These are phyloP conservation scores for Chrosomus eos DNA, from an alignment of 2,797 vertebrate species.

Conservation along the genomic window DNA sequence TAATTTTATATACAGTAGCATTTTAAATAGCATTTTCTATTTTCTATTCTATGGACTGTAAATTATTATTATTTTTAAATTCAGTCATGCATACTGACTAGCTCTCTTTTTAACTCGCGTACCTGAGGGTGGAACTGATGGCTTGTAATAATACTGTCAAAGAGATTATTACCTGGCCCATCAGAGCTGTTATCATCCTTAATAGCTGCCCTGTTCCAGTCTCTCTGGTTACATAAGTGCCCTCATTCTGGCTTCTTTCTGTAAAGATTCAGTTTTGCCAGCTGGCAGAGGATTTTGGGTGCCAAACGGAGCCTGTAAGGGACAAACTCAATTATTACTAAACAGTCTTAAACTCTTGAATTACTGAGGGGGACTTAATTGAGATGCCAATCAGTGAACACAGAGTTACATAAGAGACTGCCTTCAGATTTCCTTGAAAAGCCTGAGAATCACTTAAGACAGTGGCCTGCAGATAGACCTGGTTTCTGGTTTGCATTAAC, in stretches of 20 bases:
- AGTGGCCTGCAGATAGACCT: conserved; percentile 3
- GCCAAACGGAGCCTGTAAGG: not conserved
- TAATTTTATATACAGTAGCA: not conserved
- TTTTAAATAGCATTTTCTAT: not conserved
- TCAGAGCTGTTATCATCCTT: conserved; percentile 42
- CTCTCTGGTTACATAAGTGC: conserved; percentile 35
- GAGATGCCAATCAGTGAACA: conserved; percentile 27
- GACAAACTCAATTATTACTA: conserved; percentile 34
- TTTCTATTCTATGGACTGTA: not conserved
- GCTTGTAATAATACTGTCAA: conserved; percentile 15
- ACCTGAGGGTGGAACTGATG: conserved; percentile 2
- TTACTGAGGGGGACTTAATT: conserved; percentile 12
- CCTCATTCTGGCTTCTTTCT: conserved; percentile 5
- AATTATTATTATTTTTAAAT: not conserved
- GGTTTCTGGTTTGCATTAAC: conserved; percentile 35
- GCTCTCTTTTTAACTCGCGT: not conserved
- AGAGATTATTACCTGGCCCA: conserved; percentile 37
- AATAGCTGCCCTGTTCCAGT: conserved; percentile 17
- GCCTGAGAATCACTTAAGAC: conserved; percentile 7
- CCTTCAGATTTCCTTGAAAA: not conserved
- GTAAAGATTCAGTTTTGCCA: conserved; percentile 10
- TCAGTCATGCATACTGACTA: not conserved
- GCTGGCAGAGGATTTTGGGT: conserved; percentile 5
- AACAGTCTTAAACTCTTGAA: not conserved
- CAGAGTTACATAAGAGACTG: not conserved